A percentile compares a stretch with the other conserved stretches of the same genome.
These are phyloP conservation scores for Gambusia affinis DNA, from an alignment of 2,113 vertebrate genomes.

Conservation along the genomic window DNA sequence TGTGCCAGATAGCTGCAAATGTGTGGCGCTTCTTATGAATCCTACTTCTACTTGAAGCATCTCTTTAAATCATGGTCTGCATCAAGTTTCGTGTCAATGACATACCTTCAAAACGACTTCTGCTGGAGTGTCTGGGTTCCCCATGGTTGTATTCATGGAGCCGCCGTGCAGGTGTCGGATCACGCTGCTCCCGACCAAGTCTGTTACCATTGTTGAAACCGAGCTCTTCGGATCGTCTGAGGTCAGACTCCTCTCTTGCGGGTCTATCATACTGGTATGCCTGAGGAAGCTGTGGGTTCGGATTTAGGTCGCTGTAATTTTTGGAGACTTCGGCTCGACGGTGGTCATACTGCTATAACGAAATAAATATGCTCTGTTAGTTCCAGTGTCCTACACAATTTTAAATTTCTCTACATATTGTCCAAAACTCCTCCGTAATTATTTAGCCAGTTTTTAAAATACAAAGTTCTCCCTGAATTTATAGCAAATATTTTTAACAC, in stretches of 20 bases:
- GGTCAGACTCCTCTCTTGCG: conserved; percentile 41
- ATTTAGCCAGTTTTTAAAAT: not conserved
- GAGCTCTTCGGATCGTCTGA: conserved; percentile 32
- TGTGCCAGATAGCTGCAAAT: not conserved
- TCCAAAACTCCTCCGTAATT: not conserved
- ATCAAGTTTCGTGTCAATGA: too few species aligned
- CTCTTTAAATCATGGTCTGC: not conserved
- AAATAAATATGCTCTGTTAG: not conserved
- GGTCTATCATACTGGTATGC: conserved; percentile 27
- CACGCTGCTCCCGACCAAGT: conserved; percentile 28
- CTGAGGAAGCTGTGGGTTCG: conserved; percentile 5
- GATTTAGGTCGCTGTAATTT: conserved; percentile 45
- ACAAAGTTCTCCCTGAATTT: not conserved
- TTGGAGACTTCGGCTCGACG: conserved; percentile 16
- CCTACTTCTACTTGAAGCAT: not conserved
- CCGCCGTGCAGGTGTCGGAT: conserved; percentile 6
- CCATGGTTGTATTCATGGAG: conserved; percentile 29
- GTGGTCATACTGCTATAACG: conserved; percentile 48
- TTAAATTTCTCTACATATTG: not conserved
- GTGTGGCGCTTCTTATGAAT: not conserved
- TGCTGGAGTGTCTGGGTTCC: conserved; percentile 32
- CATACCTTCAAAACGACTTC: conserved; percentile 58
- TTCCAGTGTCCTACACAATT: not conserved
- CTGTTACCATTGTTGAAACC: conserved; percentile 30
- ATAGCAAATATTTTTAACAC: not conserved